These are phyloP conservation scores for Anabas testudineus DNA, from an alignment of 2,797 vertebrate genomes.

Conservation along the genomic window DNA sequence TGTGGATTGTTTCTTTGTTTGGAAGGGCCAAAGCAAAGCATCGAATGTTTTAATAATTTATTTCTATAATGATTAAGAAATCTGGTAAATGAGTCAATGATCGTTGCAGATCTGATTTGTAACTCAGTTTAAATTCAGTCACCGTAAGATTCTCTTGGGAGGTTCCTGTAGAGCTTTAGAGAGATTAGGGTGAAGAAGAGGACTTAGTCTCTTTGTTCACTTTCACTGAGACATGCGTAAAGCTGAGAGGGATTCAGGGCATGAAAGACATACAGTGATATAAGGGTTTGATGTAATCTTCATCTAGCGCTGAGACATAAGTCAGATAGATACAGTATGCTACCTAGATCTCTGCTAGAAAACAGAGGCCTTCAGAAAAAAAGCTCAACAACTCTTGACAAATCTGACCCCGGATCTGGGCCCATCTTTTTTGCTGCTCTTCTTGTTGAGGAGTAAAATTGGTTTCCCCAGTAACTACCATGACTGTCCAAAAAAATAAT, in stretches of 20 bases:
- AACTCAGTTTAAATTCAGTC: conserved; percentile 16
- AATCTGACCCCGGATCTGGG: background rate
- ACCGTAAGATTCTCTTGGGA: conserved; percentile 19
- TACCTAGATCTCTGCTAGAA: background rate
- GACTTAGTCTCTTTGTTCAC: conserved; percentile 36
- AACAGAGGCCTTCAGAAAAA: background rate
- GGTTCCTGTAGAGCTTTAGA: conserved; percentile 45
- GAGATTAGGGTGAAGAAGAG: conserved; percentile 37
- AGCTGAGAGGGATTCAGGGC: conserved; percentile 17
- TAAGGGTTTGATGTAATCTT: conserved; percentile 28
- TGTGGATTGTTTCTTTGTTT: conserved; percentile 17
- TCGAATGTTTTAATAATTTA: background rate
- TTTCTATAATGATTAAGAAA: conserved; percentile 6
- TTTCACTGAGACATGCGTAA: conserved; percentile 35
- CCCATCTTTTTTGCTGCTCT: background rate
- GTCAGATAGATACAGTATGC: background rate
- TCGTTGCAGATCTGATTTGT: conserved; percentile 29
- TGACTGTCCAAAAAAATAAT: too few species aligned
- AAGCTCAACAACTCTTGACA: conserved; percentile 6
- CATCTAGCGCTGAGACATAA: background rate
- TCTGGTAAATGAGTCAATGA: conserved; percentile 20
- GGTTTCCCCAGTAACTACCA: too few species aligned
- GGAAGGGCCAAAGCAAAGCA: conserved; percentile 11
- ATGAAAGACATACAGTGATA: conserved; percentile 22
- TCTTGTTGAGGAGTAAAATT: too few species aligned